These are phyloP conservation scores for Etia nguti DNA, from an alignment of 2,113 vertebrate species.

Conservation along the genomic window DNA sequence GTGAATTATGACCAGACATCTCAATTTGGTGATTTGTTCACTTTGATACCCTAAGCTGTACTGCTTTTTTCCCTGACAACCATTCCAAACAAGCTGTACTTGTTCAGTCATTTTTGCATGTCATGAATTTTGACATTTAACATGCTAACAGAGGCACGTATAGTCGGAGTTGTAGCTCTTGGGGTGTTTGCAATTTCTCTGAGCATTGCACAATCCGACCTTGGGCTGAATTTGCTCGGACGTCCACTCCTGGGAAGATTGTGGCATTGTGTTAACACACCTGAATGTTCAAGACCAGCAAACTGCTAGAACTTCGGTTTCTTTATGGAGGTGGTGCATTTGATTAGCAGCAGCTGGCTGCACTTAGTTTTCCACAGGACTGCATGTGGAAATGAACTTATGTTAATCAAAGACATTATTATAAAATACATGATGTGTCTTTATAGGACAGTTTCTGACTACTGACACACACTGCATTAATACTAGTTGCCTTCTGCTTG, in stretches of 20 bases:
- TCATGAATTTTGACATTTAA: not conserved
- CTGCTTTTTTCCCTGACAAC: not conserved
- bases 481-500: not conserved
- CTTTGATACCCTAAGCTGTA: not conserved
- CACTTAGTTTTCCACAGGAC: not conserved
- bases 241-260: not conserved
- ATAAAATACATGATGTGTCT: not conserved
- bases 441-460: not conserved
- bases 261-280: not conserved
- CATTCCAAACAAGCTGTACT: not conserved
- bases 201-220: not conserved
- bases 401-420: not conserved
- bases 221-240: not conserved
- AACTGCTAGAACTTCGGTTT: not conserved
- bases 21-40: not conserved
- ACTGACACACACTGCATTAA: not conserved
- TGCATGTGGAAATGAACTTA: not conserved
- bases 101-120: not conserved
- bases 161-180: not conserved
- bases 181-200: not conserved
- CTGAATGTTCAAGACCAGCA: not conserved
- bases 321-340: not conserved
- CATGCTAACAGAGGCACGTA: no score
- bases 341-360: not conserved
- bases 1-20: not conserved